These are phyloP conservation scores for Lucinisca nassula DNA, from an alignment of 2,888 invertebrate genomes.

Conservation along the genomic window DNA sequence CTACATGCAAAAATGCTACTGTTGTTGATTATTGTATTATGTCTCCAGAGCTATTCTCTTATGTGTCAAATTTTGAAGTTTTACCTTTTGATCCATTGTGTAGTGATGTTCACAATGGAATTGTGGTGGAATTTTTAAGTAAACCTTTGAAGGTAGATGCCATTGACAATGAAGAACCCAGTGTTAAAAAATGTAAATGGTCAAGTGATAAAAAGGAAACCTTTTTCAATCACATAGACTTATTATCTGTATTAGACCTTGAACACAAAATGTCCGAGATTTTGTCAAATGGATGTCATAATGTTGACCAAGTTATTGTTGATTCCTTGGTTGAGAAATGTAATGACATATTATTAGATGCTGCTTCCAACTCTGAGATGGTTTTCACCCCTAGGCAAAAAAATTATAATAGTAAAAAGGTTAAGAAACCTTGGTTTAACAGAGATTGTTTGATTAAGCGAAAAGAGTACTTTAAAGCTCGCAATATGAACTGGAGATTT, in stretches of 20 bases:
- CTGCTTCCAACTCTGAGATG: background rate
- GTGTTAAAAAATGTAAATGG: background rate
- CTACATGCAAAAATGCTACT: background rate
- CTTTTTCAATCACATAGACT: background rate
- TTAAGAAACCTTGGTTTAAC: background rate
- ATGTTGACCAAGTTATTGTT: slow-evolving; percentile 7
- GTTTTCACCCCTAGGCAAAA: background rate
- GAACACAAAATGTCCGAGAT: background rate
- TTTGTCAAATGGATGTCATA: background rate
- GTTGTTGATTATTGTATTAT: slow-evolving; percentile 3
- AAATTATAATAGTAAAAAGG: background rate
- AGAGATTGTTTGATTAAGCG: background rate
- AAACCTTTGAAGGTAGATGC: background rate
- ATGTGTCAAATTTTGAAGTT: slow-evolving; percentile 4
- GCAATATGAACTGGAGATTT: slow-evolving; percentile 1
- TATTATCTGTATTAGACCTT: background rate
- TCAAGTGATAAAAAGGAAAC: background rate
- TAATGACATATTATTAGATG: slow-evolving; percentile 4
- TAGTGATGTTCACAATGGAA: background rate
- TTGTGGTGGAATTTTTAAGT: slow-evolving; percentile 4
- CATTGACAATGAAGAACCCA: background rate
- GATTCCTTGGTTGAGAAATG: background rate
- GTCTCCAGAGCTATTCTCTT: background rate
- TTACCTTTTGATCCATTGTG: background rate
- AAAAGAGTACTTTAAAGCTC: background rate